phyloP scores from a whole-genome alignment of 64 coral and sea anemone genomes.

The Astreopora myriophthalma region DNA sequence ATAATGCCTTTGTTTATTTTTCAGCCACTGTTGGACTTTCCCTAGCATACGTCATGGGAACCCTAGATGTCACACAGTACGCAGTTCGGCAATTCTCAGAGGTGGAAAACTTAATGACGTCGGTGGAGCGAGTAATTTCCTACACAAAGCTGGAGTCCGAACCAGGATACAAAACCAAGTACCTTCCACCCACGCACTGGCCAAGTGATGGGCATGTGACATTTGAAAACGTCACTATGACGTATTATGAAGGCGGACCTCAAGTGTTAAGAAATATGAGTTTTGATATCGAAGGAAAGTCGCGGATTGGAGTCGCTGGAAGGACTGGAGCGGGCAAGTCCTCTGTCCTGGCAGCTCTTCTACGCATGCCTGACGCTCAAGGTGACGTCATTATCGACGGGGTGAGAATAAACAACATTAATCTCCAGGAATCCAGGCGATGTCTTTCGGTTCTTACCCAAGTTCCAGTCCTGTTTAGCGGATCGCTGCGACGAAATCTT shows the following conservation, averaged over 20 bases:
- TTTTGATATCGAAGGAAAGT: neutral
- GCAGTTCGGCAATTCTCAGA: neutral
- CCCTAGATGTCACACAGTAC: neutral
- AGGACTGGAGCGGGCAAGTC: conserved; percentile 54
- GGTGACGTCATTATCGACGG: conserved; percentile 8
- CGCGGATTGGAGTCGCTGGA: conserved; percentile 3
- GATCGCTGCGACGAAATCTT: conserved; percentile 22
- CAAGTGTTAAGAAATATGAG: conserved; percentile 13
- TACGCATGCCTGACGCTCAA: conserved; percentile 45
- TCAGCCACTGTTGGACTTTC: neutral
- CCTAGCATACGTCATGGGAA: neutral
- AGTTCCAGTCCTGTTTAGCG: conserved; percentile 19
- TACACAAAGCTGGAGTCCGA: conserved; percentile 29
- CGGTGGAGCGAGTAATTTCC: conserved; percentile 27
- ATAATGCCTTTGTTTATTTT: neutral
- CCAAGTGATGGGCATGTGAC: conserved; percentile 7
- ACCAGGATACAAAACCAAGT: conserved; percentile 1
- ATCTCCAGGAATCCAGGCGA: conserved; percentile 2
- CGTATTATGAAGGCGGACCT: conserved; percentile 25
- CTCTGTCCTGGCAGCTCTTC: conserved; percentile 30
- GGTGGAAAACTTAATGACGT: conserved; percentile 5
- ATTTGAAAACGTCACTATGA: conserved; percentile 10
- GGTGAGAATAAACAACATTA: neutral
- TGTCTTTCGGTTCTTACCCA: conserved; percentile 20
- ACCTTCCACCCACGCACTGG: conserved; percentile 10